Evolutionary conservation across 2,113 vertebrate genomes (phyloP).

Genomic region (Pollachius pollachius): DNA sequence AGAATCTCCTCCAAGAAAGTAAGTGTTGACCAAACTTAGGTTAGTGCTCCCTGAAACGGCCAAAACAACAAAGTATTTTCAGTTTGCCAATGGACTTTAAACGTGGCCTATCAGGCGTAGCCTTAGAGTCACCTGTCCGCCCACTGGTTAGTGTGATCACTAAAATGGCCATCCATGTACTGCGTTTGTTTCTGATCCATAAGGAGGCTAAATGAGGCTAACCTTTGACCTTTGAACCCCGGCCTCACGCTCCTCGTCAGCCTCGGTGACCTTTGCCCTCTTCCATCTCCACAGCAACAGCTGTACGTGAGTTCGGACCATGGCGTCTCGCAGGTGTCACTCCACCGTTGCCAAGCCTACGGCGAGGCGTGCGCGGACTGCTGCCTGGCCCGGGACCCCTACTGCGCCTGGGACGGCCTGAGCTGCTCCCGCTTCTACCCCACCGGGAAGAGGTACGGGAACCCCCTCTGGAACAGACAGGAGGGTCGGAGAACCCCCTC

Average conservation of each 20-base stretch:
- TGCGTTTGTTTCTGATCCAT: no score
- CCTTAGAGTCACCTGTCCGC: no score
- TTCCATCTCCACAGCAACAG: slow-evolving; percentile 87
- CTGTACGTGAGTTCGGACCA: slow-evolving; percentile 92
- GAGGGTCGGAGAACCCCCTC: slow-evolving; percentile 35
- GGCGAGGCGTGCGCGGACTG: slow-evolving; percentile 95
- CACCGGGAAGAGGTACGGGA: slow-evolving; percentile 87
- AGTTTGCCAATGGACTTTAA: no score
- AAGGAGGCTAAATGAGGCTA: not conserved
- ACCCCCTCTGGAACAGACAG: slow-evolving; percentile 36
- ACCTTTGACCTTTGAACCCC: slow-evolving; percentile 28
- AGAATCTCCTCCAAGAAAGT: slow-evolving; percentile 98
- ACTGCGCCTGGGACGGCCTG: slow-evolving; percentile 97
- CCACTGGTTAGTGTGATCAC: no score
- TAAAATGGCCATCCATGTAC: no score
- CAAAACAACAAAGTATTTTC: no score
- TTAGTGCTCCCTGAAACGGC: no score
- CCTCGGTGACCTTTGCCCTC: slow-evolving; percentile 58
- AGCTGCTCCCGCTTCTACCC: slow-evolving; percentile 95
- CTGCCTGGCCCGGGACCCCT: slow-evolving; percentile 93
- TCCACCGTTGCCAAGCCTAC: slow-evolving; percentile 94
- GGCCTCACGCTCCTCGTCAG: slow-evolving; percentile 55
- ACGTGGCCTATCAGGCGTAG: no score
- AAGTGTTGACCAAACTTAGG: slow-evolving; percentile 43
- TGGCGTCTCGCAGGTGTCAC: slow-evolving; percentile 89